Evolutionary conservation across 2,797 vertebrate species (phyloP).

Genomic region (Lepus oiostolus): DNA sequence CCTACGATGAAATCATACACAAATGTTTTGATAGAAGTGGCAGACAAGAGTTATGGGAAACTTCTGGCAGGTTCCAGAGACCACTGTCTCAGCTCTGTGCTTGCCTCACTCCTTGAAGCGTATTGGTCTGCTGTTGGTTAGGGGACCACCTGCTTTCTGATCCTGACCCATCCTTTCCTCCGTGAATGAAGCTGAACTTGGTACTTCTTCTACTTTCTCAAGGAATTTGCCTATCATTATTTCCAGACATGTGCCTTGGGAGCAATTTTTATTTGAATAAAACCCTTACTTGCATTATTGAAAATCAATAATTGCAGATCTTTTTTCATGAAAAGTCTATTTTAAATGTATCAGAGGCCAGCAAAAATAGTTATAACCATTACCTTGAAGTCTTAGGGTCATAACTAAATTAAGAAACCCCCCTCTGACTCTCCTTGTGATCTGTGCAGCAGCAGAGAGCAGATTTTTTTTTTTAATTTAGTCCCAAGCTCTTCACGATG

Average conservation of each 20-base stretch:
- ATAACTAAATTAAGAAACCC: neutral
- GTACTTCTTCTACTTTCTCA: neutral
- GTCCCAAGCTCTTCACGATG: conserved; percentile 77
- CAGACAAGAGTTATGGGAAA: neutral
- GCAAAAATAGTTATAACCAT: neutral
- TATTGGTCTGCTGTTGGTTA: neutral
- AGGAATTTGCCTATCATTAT: neutral
- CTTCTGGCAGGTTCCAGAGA: neutral
- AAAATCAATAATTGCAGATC: neutral
- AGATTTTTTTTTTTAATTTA: conserved; percentile 46
- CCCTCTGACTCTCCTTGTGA: neutral
- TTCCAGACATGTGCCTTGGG: neutral
- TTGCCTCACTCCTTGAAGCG: neutral
- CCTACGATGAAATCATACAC: neutral
- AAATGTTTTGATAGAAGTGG: neutral
- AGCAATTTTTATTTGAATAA: conserved; percentile 40
- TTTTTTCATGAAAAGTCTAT: neutral
- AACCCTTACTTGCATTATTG: neutral
- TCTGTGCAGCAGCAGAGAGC: neutral
- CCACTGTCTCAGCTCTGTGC: neutral
- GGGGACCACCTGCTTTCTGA: neutral
- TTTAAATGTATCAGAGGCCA: neutral
- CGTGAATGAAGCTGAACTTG: neutral
- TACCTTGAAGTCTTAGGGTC: neutral
- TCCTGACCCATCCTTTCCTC: neutral